A percentile compares a stretch with the other conserved stretches of the same genome.
phyloP scores from a whole-genome alignment of 2,888 invertebrate genomes.

The Catotricha subobsoleta region DNA sequence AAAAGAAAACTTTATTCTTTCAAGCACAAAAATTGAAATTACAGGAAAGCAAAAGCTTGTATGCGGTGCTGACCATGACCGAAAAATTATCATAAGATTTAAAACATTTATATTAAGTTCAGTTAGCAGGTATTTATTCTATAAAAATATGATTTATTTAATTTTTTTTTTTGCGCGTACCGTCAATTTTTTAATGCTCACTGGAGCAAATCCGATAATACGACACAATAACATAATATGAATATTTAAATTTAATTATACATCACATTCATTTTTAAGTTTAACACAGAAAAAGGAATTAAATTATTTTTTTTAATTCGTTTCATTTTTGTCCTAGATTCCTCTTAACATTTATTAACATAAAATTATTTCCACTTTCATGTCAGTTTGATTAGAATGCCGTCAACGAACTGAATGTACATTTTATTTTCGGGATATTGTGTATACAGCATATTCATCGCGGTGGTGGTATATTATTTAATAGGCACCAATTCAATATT shows the following conservation, averaged over 20 bases:
- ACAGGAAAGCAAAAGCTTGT: no score
- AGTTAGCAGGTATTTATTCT: background rate
- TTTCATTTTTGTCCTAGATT: background rate
- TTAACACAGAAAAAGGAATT: background rate
- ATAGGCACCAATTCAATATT: no score
- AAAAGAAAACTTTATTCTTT: no score
- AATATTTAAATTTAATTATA: background rate
- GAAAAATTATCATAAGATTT: no score
- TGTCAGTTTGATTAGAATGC: no score
- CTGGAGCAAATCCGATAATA: slow-evolving; percentile 26
- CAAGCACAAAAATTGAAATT: no score
- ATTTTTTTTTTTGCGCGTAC: background rate
- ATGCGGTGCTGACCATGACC: no score
- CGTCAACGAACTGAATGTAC: no score
- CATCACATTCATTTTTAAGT: background rate
- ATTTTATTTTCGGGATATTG: no score
- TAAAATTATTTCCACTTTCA: background rate
- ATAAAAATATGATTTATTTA: background rate
- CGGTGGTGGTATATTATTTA: no score
- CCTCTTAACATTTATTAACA: background rate
- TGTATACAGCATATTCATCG: no score
- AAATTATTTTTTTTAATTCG: background rate
- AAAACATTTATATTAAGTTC: no score
- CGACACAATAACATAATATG: slow-evolving; percentile 28
- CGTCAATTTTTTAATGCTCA: slow-evolving; percentile 10